Evolutionary conservation across 1,140 invertebrate species (phyloP), one percentile per base, ranked within the genome.

Genomic region (Xylocopa sonorina): DNA sequence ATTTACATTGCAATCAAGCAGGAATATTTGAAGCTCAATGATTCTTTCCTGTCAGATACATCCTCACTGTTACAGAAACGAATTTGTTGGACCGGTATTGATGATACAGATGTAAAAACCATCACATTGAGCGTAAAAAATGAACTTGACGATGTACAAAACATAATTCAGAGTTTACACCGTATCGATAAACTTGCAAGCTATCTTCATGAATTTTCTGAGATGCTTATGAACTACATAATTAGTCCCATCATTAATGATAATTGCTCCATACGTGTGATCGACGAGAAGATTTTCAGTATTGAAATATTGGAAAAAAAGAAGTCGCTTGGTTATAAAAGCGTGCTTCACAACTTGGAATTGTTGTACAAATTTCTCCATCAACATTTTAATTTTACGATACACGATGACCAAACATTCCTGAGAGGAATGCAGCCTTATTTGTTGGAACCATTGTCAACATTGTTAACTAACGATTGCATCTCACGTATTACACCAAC

Each of bases 401-500:
- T 95, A 55, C 87, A 91, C 3, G 90, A 93, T 3, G 89, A 94
- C 0, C 88, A 93, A 24, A 94, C 94, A 24, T 90, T 96, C 16
- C 94, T 97, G 79, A 91, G 87, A 64, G 94, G 94, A 73, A 91
- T 98, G 50, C 95, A 95, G 0, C 89, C 93, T 12, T 87, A 95
- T 68, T 92, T 97, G 5, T 92, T 94, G 80, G 89, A 94, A 41
- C 93, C 95, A 69, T 94, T 97, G 81, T 94, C 95, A 10, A 93
- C 95, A 18, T 87, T 94, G 21, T 92, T 98, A n/a, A 94, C 97
- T 3, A 94, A 95, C 68, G 94, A 97, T 84, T 97, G 97, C 85
- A 93, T 98, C 3, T 93, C 95, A 29, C 93, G 95, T 80, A 96
- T 96, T 1, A 95, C 98, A 84, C 97, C 97, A 4, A 95, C 94